Conservation (phyloP, 2,113 vertebrate species). For the Brevimyrus niger region DNA sequence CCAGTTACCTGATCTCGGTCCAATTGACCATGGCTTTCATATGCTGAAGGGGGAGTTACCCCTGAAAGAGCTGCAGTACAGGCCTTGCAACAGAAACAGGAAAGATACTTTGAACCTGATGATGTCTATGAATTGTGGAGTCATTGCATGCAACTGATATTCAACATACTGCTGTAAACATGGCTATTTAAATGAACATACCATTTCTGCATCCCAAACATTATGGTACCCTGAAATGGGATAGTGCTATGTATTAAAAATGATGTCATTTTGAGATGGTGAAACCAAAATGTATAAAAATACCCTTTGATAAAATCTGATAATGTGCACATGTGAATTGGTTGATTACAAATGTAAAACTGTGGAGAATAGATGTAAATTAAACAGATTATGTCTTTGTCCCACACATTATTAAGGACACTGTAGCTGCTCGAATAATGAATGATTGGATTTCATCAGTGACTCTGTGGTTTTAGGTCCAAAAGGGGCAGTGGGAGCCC, state of each 20-base stretch:
- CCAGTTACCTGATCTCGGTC: not conserved
- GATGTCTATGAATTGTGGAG: not conserved
- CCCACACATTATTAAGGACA: not conserved
- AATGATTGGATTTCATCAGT: not conserved
- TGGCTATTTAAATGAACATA: not conserved
- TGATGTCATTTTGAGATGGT: not conserved
- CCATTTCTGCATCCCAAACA: not conserved
- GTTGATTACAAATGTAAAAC: not conserved
- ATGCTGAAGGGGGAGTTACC: not conserved
- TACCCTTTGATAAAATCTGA: not conserved
- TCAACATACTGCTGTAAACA: not conserved
- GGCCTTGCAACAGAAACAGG: not conserved
- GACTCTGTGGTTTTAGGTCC: conserved; percentile 50
- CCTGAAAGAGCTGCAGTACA: not conserved
- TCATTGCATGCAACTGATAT: not conserved
- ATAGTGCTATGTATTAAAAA: not conserved
- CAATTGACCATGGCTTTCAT: not conserved
- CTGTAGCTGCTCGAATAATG: no score
- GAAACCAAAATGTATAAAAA: not conserved
- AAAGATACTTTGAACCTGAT: not conserved
- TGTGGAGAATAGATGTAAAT: not conserved
- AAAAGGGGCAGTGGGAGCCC: conserved; percentile 69
- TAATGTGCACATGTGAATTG: not conserved
- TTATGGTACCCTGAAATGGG: not conserved
- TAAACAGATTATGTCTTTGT: not conserved